These are phyloP conservation scores for Lycaon pictus DNA, from an alignment of 2,113 vertebrate species.

Conservation along the genomic window DNA sequence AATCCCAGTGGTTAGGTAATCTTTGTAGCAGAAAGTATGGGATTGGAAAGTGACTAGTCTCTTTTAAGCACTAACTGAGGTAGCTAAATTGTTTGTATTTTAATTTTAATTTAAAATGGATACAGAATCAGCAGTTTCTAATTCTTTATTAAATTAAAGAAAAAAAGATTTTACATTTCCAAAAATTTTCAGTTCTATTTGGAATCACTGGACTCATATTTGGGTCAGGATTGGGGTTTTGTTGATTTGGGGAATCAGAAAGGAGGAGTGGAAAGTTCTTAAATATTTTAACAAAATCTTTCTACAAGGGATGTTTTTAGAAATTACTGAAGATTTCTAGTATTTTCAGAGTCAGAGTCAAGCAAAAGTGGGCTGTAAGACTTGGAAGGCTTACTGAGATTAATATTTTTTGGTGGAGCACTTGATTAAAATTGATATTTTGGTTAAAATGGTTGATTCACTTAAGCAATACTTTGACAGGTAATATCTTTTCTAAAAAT, in stretches of 20 bases:
- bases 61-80: neutral
- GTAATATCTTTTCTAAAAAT: conserved; percentile 37
- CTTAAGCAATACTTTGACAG: conserved; percentile 53
- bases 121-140: neutral
- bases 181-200: conserved; percentile 50
- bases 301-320: neutral
- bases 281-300: conserved; percentile 19
- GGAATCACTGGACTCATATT: neutral
- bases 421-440: conserved; percentile 64
- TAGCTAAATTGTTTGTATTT: neutral
- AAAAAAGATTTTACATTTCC: neutral
- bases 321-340: conserved; percentile 28
- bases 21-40: neutral
- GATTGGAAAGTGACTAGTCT: neutral
- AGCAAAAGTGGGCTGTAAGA: neutral
- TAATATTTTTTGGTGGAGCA: neutral
- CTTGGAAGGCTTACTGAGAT: neutral
- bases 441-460: conserved; percentile 31
- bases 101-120: conserved; percentile 26
- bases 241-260: conserved; percentile 11
- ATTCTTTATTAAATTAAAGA: neutral
- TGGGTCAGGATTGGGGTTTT: neutral
- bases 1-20: neutral
- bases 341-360: conserved; percentile 13
- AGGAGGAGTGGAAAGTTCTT: neutral